phyloP scores from a whole-genome alignment of 2,113 vertebrate genomes.

The Martes martes region DNA sequence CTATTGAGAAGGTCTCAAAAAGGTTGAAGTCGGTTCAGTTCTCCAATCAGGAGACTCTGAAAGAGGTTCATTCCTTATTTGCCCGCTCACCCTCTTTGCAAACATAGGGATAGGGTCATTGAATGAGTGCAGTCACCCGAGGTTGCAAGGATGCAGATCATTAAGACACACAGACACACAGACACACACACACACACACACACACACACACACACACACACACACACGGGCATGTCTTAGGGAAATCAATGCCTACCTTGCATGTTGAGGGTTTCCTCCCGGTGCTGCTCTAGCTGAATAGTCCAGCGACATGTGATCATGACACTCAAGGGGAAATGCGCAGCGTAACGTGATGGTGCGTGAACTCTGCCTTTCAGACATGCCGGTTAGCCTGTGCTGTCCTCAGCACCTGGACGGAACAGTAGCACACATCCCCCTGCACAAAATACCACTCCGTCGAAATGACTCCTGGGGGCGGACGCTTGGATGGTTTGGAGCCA shows the following conservation, averaged over 20 bases:
- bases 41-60: not conserved
- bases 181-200: not conserved
- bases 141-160: not conserved
- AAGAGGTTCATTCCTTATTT: not conserved
- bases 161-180: not conserved
- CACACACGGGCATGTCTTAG: not conserved
- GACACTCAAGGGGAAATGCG: not conserved
- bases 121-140: not conserved
- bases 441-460: not conserved
- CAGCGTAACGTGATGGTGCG: too few species aligned
- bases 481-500: too few species aligned
- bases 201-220: too few species aligned
- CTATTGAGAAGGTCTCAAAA: too few species aligned
- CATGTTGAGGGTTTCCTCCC: not conserved
- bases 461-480: not conserved
- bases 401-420: not conserved
- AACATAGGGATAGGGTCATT: rapidly evolving
- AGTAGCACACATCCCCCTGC: not conserved
- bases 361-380: not conserved
- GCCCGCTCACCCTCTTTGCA: not conserved
- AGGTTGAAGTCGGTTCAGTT: too few species aligned
- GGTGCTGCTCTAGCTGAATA: not conserved
- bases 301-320: not conserved
- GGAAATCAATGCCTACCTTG: not conserved
- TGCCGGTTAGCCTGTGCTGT: not conserved